phyloP scores from a whole-genome alignment of 2,797 vertebrate species.

The Erpetoichthys calabaricus region DNA sequence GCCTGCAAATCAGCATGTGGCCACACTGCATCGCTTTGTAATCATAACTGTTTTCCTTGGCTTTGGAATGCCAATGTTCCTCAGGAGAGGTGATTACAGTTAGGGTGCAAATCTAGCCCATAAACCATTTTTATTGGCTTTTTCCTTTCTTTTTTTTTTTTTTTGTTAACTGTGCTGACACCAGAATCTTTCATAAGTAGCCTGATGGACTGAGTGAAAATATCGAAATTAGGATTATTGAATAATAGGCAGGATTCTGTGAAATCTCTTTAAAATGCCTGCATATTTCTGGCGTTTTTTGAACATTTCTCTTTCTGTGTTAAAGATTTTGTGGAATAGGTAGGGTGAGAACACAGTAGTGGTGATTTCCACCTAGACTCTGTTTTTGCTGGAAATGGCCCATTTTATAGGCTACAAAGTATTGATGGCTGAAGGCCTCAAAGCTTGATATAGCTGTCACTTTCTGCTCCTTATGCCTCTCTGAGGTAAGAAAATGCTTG shows the following conservation, averaged over 20 bases:
- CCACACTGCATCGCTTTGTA: conserved; percentile 36
- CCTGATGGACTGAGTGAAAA: no score
- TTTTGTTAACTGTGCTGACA: conserved; percentile 12
- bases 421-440: conserved; percentile 23
- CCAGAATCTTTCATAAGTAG: conserved; percentile 13
- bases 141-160: conserved; percentile 11
- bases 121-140: conserved; percentile 17
- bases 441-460: conserved; percentile 31
- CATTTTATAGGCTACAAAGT: conserved; percentile 43
- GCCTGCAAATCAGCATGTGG: conserved; percentile 38
- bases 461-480: conserved; percentile 45
- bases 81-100: conserved; percentile 33
- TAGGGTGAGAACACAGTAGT: conserved; percentile 13
- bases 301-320: no score
- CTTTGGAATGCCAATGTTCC: conserved; percentile 29
- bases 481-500: conserved; percentile 50
- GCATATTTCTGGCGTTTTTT: no score
- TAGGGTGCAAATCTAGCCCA: conserved; percentile 30
- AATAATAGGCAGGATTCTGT: no score
- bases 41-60: conserved; percentile 40
- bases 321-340: no score
- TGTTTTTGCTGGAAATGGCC: conserved; percentile 23
- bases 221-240: no score
- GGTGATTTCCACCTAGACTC: conserved; percentile 4
- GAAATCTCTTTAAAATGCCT: no score